Evolutionary conservation across 2,888 invertebrate species (phyloP), one percentile per base, ranked within the genome.

Genomic region (Hyppa rectilinea): DNA sequence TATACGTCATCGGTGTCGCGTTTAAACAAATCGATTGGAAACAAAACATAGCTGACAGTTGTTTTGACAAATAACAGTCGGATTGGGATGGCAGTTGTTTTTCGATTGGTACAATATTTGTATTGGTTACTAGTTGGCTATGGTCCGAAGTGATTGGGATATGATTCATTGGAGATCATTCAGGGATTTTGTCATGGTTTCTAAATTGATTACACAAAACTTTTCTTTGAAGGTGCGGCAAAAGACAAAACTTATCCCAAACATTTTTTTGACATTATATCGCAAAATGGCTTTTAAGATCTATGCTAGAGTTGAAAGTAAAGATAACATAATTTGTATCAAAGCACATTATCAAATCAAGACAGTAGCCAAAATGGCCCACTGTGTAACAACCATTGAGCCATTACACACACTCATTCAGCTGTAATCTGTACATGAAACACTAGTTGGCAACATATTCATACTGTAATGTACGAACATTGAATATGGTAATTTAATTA

Each of bases 1-100:
- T 90, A 89, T 89, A 88, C 86, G 92, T 91, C 91, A 90, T 87
- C 90, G 87, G 87, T 88, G 83, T 83, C 81, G 81, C 87, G 88
- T 89, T 89, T 86, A 82, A 85, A 88, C 86, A 87, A 89, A 89
- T 87, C 85, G 82, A 85, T 84, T 83, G 76, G 81, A 83, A 88
- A 87, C 87, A 85, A 87, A 86, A 84, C 85, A 82, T 70, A 56
- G 85, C 81, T 90, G 89, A 90, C 86, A 85, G 86, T 86, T 85
- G 86, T 78, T 80, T 80, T 82, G 87, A 85, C 87, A 85, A 85
- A 85, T 85, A 85, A 85, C 85, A 78, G 50, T 84, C 26, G 61
- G 69, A 71, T 84, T 71, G 75, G 62, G 45, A 68, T 38, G 50
- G 49, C 68, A 71, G 74, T 84, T 64, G 79, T 73, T 82, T 78